Evolutionary conservation across 2,797 vertebrate genomes (phyloP), one percentile per base, ranked within the genome.

Genomic region (Chaetodon trifasciatus): DNA sequence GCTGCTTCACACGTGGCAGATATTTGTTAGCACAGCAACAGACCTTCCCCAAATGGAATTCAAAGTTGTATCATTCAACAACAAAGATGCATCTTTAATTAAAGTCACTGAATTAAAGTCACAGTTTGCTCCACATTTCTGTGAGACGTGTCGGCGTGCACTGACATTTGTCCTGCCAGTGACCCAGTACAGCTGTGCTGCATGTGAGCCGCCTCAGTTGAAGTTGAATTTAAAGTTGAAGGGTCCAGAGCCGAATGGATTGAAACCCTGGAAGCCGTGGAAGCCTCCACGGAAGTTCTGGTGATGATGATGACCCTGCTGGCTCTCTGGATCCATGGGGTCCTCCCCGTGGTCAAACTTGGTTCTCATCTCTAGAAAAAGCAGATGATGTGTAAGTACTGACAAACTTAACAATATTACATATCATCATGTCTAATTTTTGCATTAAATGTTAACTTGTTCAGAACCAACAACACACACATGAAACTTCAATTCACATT

Each of bases 221-320:
- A 96, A 97, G 91, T 96, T 95, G 76, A 99, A 99, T 91, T 99
- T 99, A 90, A 99, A 99, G 93, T 96, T 96, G 88, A 99, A 99
- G 3, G 97, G 96, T 93, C 98, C 98, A 0, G 98, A 99, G 76
- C 97, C 96, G 10, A 99, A 99, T 1, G 98, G 98, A 74, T 99
- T 98, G 86, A 98, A 99, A 21, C 97, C 98, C 86, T 98, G 98
- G 94, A 96, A 98, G 0, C 95, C 96, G 39, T 97, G 96, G 95
- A 96, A 97, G 70, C 95, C 96, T 63, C 96, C 93, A 3, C 97
- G 95, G 90, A 98, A 99, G 76, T 97, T 93, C 60, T 87, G 94
- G 17, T 96, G 96, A 1, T 97, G 95, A 37, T 88, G 81, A 1
- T 94, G 96, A 0, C 97, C 96, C 86, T 99, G 98, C 78, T 99